Percentiles rank a stretch among this genome's conserved stretches.
phyloP scores from a whole-genome alignment of 2,113 vertebrate species.

The Catagonus wagneri region DNA sequence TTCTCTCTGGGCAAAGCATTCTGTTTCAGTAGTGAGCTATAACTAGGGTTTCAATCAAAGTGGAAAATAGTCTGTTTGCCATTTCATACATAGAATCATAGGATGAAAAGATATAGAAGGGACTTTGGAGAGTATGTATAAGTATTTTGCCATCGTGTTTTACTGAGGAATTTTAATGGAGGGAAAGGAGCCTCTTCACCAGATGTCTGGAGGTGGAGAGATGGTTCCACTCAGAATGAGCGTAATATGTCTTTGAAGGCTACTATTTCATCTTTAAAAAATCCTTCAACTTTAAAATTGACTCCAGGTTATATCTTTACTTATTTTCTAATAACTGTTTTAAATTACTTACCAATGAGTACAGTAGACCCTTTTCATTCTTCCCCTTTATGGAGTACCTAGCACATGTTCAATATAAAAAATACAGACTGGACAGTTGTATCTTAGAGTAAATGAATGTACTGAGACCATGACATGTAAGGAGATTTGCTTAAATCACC shows the following conservation, averaged over 20 bases:
- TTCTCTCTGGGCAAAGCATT: neutral
- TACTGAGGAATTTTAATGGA: neutral
- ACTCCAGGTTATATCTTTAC: neutral
- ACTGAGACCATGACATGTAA: neutral
- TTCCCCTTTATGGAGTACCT: neutral
- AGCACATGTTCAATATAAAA: neutral
- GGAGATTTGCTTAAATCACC: neutral
- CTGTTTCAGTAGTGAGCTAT: neutral
- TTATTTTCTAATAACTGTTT: slow-evolving; percentile 25
- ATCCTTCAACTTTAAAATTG: neutral
- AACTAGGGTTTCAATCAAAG: neutral
- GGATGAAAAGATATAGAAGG: neutral
- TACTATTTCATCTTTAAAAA: slow-evolving; percentile 39
- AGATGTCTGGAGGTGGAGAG: neutral
- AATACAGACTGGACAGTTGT: neutral
- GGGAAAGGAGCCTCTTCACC: neutral
- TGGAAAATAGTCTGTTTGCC: neutral
- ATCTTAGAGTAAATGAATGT: neutral
- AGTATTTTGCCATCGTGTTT: slow-evolving; percentile 13
- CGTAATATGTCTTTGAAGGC: neutral
- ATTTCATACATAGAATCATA: neutral
- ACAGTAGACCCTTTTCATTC: neutral
- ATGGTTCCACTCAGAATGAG: neutral
- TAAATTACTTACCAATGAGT: neutral
- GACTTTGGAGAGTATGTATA: neutral